Base-by-base conservation (phyloP, 1,140 invertebrate genomes). In the Tetragnatha versicolor region DNA sequence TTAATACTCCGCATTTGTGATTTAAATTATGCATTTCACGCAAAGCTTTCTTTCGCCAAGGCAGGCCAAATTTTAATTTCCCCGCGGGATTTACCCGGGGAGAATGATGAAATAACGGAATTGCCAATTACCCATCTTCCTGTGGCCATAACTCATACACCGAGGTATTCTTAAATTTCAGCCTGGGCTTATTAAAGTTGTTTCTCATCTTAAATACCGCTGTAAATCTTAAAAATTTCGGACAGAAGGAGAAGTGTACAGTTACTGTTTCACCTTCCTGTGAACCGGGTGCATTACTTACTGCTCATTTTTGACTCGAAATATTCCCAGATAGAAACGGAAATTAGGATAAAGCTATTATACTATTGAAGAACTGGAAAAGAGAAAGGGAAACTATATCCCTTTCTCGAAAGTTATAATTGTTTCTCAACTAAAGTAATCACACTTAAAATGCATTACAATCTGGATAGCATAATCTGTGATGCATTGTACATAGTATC, bases 41-140 rank as follows among this genome's bases (percentile, higher is more conserved):
- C 20, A 65, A 65, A 20, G 42, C 42, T 65, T 63, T 65, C 12
- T 42, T 65, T 61, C 22, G 14, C 10, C 2, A 65, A 42, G 12
- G 20, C 20, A 49, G 17, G 29, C 47, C 51, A 68, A 68, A 68
- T 51, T 68, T 68, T 47, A 68, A 68, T 68, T 68, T 49, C 42
- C 65, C 65, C 45, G 31, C 47, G 51, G 65, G 61, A 51, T 68
- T 68, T 33, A 25, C 14, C 65, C 51, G 31, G 25, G 31, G 25
- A n/a, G n/a, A n/a, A 68, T 68, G 65, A 68, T 68, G 65, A 68
- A 68, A 68, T 51, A 51, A 51, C 42, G 45, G 42, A 68, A 68
- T 68, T 68, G 65, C 37, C 65, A 68, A 68, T 68, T 68, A 68
- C 65, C 45, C 27, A 22, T 68, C 65, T 51, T 68, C 27, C 27